These are phyloP conservation scores for Beris morrisii DNA, from an alignment of 2,888 invertebrate genomes.

Conservation along the genomic window DNA sequence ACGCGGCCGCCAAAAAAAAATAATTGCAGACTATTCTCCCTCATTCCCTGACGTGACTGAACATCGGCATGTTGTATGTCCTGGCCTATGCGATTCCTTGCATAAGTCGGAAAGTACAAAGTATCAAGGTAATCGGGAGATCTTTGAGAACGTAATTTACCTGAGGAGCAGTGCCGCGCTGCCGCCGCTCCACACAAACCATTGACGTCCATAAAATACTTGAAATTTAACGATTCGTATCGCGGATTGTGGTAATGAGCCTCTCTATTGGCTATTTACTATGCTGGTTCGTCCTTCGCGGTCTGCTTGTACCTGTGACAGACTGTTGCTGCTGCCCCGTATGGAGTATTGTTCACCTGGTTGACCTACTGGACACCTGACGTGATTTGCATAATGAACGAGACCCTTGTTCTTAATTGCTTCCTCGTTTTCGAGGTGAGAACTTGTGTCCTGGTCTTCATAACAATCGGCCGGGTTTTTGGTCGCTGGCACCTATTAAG, in stretches of 20 bases:
- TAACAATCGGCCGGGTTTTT: not conserved
- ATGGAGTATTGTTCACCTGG: constrained; percentile 17
- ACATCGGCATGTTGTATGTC: constrained; percentile 8
- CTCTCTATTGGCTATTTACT: constrained; percentile 33
- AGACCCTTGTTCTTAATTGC: constrained; percentile 38
- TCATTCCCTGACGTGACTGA: not conserved
- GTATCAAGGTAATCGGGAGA: no score
- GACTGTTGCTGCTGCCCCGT: constrained; percentile 27
- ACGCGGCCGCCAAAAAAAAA: no score
- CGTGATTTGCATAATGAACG: constrained; percentile 38
- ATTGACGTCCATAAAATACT: constrained; percentile 28
- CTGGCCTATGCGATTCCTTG: no score
- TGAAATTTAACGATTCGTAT: constrained; percentile 34
- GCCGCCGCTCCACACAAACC: not conserved
- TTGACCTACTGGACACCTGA: constrained; percentile 23
- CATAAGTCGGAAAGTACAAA: no score
- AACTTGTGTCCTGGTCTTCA: constrained; percentile 18
- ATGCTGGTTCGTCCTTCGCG: not conserved
- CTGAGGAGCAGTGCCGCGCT: not conserved
- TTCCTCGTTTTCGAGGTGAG: constrained; percentile 35
- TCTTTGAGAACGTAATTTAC: constrained; percentile 10
- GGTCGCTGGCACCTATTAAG: constrained; percentile 3
- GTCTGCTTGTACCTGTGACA: constrained; percentile 24
- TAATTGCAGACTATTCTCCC: no score
- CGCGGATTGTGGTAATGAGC: constrained; percentile 34